Conservation (phyloP, 2,113 vertebrate species). For the Dicrurus megarhynchus region DNA sequence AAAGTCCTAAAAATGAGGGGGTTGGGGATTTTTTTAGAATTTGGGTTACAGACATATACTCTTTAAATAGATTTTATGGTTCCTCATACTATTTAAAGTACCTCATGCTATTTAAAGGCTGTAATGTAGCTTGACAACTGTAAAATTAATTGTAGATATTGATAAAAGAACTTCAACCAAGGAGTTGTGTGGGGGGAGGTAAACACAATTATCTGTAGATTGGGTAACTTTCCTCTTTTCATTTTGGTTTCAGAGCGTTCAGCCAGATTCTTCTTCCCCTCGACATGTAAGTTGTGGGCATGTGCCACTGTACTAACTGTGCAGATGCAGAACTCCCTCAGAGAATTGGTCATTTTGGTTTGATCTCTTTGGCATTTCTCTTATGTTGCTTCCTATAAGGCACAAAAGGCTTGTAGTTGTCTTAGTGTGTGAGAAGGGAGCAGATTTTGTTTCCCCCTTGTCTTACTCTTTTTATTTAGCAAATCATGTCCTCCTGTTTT, state of each 20-base stretch:
- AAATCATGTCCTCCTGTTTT: background rate
- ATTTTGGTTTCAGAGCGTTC: slow-evolving; percentile 86
- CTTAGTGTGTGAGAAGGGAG: background rate
- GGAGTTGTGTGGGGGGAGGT: background rate
- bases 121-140: background rate
- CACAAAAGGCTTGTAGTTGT: background rate
- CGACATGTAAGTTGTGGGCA: slow-evolving; percentile 86
- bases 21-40: background rate
- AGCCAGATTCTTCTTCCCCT: slow-evolving; percentile 97
- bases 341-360: background rate
- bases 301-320: slow-evolving; percentile 19
- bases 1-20: background rate
- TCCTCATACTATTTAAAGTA: no score
- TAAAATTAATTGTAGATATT: background rate
- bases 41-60: background rate
- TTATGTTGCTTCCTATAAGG: background rate
- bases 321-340: slow-evolving; percentile 28
- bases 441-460: fast-evolving
- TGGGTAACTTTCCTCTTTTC: background rate
- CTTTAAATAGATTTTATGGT: background rate
- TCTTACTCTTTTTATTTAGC: fast-evolving
- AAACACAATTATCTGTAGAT: background rate
- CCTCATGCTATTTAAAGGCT: background rate
- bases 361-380: background rate
- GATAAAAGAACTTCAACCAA: background rate